Evolutionary conservation across 1,140 invertebrate species (phyloP).

Genomic region (Pygmarrhopalites habei): DNA sequence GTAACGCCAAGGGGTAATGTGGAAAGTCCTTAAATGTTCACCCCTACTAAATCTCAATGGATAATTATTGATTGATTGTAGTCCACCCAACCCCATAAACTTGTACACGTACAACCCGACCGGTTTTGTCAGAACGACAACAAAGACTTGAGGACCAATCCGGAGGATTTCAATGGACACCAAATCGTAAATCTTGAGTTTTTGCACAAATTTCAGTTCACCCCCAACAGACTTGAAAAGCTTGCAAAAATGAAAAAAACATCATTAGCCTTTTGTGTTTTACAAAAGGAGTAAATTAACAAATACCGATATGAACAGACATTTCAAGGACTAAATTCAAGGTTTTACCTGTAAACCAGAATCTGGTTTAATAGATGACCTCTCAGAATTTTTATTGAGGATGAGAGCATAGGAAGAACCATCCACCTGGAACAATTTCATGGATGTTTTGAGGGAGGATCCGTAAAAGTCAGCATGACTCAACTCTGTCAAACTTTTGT

Average conservation of each 20-base stretch:
- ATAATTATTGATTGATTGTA: slow-evolving; percentile 6
- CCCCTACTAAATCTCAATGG: slow-evolving; percentile 22
- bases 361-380: slow-evolving; percentile 13
- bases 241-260: slow-evolving; percentile 13
- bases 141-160: slow-evolving; percentile 7
- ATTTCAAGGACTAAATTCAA: no score
- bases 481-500: slow-evolving; percentile 1
- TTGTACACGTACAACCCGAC: slow-evolving; percentile 20
- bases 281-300: no score
- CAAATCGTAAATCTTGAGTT: slow-evolving; percentile 4
- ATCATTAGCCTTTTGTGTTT: neutral
- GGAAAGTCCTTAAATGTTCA: slow-evolving; percentile 10
- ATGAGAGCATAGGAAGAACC: neutral
- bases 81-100: slow-evolving; percentile 24
- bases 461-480: neutral
- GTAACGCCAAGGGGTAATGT: neutral
- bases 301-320: no score
- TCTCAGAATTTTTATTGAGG: neutral
- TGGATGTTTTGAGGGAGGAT: neutral
- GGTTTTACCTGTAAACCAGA: slow-evolving; percentile 21
- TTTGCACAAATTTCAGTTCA: slow-evolving; percentile 12
- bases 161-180: neutral
- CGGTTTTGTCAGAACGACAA: slow-evolving; percentile 17
- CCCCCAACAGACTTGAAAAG: slow-evolving; percentile 11
- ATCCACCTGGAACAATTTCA: slow-evolving; percentile 10